A percentile compares a stretch with the other conserved stretches of the same genome.
These are phyloP conservation scores for Rana temporaria DNA, from an alignment of 2,113 vertebrate species.

Conservation along the genomic window DNA sequence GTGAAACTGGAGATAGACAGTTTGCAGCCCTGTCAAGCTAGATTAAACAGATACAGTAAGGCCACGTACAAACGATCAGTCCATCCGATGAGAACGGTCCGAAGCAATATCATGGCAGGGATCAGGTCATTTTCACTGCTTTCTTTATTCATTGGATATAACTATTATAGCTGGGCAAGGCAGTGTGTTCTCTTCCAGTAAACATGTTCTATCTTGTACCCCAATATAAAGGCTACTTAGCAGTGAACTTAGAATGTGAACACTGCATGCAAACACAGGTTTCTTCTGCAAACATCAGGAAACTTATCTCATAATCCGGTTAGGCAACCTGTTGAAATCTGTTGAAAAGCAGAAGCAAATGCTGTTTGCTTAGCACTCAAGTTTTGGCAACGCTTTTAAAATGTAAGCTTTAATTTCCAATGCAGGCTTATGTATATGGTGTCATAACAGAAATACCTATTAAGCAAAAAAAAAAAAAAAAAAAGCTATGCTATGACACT, in stretches of 20 bases:
- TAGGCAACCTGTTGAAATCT: slow-evolving; percentile 51
- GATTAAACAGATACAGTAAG: no score
- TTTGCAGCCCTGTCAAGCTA: no score
- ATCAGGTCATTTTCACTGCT: no score
- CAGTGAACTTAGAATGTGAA: slow-evolving; percentile 14
- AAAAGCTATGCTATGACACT: background rate
- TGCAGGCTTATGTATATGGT: background rate
- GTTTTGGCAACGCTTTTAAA: slow-evolving; percentile 58
- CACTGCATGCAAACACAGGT: slow-evolving; percentile 41
- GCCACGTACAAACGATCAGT: no score
- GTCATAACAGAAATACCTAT: background rate
- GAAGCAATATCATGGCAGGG: no score
- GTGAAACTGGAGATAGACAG: no score
- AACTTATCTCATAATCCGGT: slow-evolving; percentile 49
- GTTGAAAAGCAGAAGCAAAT: slow-evolving; percentile 56
- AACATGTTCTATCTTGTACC: slow-evolving; percentile 55
- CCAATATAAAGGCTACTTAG: slow-evolving; percentile 28
- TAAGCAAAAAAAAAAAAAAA: background rate
- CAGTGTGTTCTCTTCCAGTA: slow-evolving; percentile 62
- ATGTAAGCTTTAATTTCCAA: slow-evolving; percentile 57
- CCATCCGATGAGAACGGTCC: no score
- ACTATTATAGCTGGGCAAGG: slow-evolving; percentile 61
- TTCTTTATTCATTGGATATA: background rate
- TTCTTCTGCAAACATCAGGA: slow-evolving; percentile 57
- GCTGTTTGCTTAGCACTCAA: slow-evolving; percentile 47